A percentile compares a stretch with the other conserved stretches of the same genome.
These are phyloP conservation scores for Crossocerus cetratus DNA, from an alignment of 2,888 invertebrate species.

Conservation along the genomic window DNA sequence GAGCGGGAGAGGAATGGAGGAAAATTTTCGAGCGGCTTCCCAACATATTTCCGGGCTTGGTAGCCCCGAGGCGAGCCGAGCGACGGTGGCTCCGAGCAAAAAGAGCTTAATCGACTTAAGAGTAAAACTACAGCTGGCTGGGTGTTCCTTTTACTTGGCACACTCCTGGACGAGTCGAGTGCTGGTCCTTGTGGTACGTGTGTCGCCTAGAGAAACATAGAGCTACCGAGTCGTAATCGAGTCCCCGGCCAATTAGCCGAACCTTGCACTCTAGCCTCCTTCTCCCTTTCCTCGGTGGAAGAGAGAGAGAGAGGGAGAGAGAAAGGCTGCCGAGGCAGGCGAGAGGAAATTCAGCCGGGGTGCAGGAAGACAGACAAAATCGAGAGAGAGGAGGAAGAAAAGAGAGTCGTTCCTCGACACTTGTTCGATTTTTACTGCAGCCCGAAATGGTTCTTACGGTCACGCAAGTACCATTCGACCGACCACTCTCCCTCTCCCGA, in stretches of 20 bases:
- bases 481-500: conserved; percentile 8
- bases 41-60: conserved; percentile 39
- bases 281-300: conserved; percentile 8
- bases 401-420: conserved; percentile 31
- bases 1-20: neutral
- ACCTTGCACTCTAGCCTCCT: conserved; percentile 57
- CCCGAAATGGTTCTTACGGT: conserved; percentile 49
- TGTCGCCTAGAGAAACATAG: conserved; percentile 68
- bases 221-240: conserved; percentile 67
- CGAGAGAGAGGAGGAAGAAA: neutral
- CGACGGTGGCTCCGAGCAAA: conserved; percentile 23
- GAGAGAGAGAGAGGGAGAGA: conserved; percentile 3
- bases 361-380: too few relatives aligned
- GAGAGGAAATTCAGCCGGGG: too few relatives aligned
- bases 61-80: neutral
- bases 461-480: conserved; percentile 30
- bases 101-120: conserved; percentile 56
- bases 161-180: conserved; percentile 39
- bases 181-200: conserved; percentile 62
- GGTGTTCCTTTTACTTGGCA: conserved; percentile 52
- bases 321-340: neutral
- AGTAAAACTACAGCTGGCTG: conserved; percentile 44
- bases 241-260: conserved; percentile 72
- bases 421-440: conserved; percentile 47
- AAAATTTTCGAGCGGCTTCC: conserved; percentile 38